These are phyloP conservation scores for Psittacus erithacus DNA, from an alignment of 2,113 vertebrate species.

Conservation along the genomic window DNA sequence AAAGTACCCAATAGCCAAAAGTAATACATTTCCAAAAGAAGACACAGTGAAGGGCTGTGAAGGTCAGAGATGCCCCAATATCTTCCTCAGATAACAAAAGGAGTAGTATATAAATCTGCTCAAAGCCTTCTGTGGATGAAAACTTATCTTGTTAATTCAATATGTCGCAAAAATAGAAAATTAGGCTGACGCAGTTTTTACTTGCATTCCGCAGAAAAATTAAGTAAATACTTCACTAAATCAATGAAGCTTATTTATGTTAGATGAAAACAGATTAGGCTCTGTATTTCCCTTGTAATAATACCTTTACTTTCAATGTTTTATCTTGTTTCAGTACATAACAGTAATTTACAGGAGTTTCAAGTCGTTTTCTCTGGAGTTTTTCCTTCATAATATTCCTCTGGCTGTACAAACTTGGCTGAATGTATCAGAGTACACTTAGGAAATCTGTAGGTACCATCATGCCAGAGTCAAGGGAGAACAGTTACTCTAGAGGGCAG, in stretches of 20 bases:
- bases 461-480: not conserved
- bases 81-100: not conserved
- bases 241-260: not conserved
- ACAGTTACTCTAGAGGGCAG: not conserved
- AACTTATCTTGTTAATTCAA: not conserved
- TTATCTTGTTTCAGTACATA: not conserved
- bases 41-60: not conserved
- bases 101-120: not conserved
- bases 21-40: not conserved
- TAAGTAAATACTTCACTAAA: not conserved
- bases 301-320: not conserved
- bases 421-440: not conserved
- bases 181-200: not conserved
- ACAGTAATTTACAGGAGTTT: not conserved
- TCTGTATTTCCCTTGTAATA: not conserved
- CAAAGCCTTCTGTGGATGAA: not conserved
- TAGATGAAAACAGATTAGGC: not conserved
- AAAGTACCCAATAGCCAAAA: not conserved
- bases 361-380: not conserved
- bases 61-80: not conserved
- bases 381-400: conserved; percentile 3
- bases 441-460: not conserved
- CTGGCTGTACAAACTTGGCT: not conserved
- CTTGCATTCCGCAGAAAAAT: not conserved
- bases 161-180: not conserved